Evolutionary conservation across 2,113 vertebrate species (phyloP).

Genomic region (Antechinus flavipes): DNA sequence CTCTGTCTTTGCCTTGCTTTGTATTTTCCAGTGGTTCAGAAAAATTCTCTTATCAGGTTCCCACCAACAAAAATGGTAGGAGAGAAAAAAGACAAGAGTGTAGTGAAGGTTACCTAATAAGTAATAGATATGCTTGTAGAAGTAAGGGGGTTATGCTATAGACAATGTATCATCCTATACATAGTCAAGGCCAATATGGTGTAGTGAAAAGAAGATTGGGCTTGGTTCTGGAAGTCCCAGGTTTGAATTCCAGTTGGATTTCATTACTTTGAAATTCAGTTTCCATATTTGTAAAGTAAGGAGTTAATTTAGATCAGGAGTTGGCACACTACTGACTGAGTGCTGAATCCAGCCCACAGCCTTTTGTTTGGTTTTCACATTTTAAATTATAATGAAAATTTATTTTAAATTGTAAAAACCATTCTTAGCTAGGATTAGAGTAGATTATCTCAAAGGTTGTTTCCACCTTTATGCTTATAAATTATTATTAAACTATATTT

Average conservation of each 20-base stretch:
- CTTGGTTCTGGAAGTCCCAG: neutral
- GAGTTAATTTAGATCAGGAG: neutral
- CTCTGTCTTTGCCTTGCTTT: neutral
- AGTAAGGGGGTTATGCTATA: neutral
- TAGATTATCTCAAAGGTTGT: neutral
- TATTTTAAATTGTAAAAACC: neutral
- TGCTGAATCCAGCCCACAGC: neutral
- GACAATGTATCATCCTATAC: neutral
- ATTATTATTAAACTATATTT: no score
- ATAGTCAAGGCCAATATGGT: neutral
- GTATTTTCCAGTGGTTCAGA: neutral
- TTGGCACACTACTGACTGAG: neutral
- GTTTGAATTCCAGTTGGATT: neutral
- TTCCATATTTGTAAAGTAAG: neutral
- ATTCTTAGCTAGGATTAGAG: neutral
- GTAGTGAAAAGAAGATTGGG: neutral
- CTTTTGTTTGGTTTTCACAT: neutral
- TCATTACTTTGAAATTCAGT: neutral
- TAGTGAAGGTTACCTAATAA: neutral
- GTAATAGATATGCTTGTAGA: neutral
- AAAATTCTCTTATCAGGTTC: conserved; percentile 10
- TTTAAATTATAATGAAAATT: neutral
- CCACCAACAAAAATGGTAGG: neutral
- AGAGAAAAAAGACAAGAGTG: neutral
- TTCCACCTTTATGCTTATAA: neutral